Evolutionary conservation across 37 sponge, comb jelly and placozoan species (phyloP), one percentile per base, ranked within the genome.

Genomic region (Theonella swinhoei): DNA sequence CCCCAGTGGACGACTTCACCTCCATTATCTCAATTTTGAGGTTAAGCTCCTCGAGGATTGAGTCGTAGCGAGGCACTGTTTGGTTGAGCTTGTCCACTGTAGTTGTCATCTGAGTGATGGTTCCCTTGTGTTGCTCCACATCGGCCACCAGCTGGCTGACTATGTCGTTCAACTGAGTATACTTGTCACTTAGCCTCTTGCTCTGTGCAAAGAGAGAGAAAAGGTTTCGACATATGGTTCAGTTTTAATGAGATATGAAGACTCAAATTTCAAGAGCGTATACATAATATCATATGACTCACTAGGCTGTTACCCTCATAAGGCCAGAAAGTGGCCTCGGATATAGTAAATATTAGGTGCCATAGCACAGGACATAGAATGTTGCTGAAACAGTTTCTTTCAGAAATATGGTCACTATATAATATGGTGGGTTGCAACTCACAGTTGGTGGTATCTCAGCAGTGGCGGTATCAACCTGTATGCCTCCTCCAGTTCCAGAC

Each of bases 11-110:
- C 19, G 87, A 77, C 63, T 76, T 78, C 29, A 85, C 87, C 39
- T 80, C 91, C 1, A 85, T 64, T 14, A 90, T 90, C 29, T 90
- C 87, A 24, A 90, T 58, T 30, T 85, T 90, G 32, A 88, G 70
- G 37, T 76, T 81, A 42, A 88, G 32, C 64, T 88, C 88, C 59
- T 88, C 82, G 25, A 81, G 59, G 0, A 80, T 28, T 25, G 43
- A 25, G 33, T 85, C 72, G 40, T 63, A 40, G 0, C 72, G 71
- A 33, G 79, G 72, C n/a, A 85, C n/a, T 20, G 41, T 78, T 32
- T 77, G 41, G 0, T 40, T 68, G 68, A 85, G 9, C 3, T 40
- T 33, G 64, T 85, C 78, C 2, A 85, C 72, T 3, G 42, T 29
- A 20, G 22, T 36, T 11, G 61, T 83, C 75, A 83, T 73, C 65